Evolutionary conservation across 2,888 invertebrate species (phyloP).

Genomic region (Drosophila paucipuncta): DNA sequence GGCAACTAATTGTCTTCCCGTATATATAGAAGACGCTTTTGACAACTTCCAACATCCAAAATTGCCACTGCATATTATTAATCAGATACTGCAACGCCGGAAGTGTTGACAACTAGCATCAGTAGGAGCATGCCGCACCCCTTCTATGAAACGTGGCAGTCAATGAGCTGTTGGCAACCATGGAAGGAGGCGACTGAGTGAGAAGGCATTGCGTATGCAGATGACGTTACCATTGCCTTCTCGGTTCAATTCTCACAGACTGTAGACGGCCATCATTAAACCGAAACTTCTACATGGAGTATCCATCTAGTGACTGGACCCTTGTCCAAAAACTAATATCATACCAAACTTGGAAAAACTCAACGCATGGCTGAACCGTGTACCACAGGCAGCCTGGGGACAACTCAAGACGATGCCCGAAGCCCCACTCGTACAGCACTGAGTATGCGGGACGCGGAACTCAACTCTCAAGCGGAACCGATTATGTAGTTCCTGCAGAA

Average conservation of each 20-base stretch:
- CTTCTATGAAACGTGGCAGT: neutral
- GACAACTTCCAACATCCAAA: neutral
- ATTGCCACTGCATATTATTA: neutral
- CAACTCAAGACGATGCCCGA: neutral
- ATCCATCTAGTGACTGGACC: neutral
- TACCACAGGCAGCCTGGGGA: neutral
- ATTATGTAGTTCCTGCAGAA: neutral
- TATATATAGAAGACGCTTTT: neutral
- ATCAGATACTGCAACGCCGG: neutral
- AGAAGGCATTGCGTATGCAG: neutral
- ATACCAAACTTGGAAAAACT: neutral
- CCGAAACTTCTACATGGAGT: too few species aligned
- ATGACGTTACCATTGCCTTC: neutral
- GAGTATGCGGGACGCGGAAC: neutral
- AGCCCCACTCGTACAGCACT: neutral
- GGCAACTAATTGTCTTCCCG: neutral
- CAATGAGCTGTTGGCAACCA: neutral
- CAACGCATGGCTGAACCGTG: neutral
- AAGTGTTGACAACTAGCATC: neutral
- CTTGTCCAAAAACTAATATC: neutral
- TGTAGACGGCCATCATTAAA: too few species aligned
- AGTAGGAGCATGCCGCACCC: neutral
- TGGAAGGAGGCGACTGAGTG: neutral
- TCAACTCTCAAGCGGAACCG: neutral
- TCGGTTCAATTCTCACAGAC: neutral